Percentiles rank a stretch among this genome's conserved stretches.
Conservation (phyloP, 2,888 invertebrate species). For the Steinernema hermaphroditum region DNA sequence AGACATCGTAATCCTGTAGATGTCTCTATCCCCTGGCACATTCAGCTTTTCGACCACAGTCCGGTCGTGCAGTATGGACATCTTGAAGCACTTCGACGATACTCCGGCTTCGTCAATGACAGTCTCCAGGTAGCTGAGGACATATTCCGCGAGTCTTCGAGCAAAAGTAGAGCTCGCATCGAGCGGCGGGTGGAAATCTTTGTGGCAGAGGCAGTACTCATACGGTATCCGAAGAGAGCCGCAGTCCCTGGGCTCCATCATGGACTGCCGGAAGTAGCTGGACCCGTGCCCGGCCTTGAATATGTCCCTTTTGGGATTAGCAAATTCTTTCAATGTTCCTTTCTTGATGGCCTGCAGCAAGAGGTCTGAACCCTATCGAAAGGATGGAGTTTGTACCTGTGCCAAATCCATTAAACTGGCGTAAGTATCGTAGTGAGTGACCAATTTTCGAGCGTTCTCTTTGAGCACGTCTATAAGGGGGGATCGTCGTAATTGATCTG, state of each 20-base stretch:
- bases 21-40: not conserved
- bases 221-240: not conserved
- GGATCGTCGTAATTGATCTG: no score
- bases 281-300: not conserved
- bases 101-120: not conserved
- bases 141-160: not conserved
- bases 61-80: not conserved
- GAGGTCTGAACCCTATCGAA: not conserved
- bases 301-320: not conserved
- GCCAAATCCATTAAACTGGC: conserved; percentile 45
- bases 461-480: conserved; percentile 33
- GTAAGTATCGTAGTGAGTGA: conserved; percentile 46
- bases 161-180: not conserved
- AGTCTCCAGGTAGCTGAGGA: not conserved
- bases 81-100: not conserved
- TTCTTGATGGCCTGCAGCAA: not conserved
- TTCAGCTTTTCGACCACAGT: not conserved
- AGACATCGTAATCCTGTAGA: not conserved
- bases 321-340: no score
- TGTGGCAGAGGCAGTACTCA: not conserved
- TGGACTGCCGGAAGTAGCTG: not conserved
- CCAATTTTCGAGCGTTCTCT: conserved; percentile 40
- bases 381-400: conserved; percentile 33
- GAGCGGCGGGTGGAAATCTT: not conserved
- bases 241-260: not conserved